Conservation (phyloP, 1,140 invertebrate species). For the Lineus longissimus region DNA sequence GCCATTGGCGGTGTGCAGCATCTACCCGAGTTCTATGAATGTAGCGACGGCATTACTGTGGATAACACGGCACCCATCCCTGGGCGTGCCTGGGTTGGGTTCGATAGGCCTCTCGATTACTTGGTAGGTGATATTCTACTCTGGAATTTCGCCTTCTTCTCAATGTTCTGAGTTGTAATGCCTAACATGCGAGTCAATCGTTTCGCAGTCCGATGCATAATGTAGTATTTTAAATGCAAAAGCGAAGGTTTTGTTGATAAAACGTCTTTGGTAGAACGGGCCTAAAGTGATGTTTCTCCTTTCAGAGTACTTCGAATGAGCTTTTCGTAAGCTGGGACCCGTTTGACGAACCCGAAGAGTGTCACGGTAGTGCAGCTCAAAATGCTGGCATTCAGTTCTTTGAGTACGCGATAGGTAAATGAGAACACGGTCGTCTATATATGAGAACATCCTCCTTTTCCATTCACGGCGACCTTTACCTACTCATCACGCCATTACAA, state of each 20-base stretch:
- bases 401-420: too few species aligned
- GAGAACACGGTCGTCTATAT: too few species aligned
- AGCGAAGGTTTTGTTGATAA: too few species aligned
- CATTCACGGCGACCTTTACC: too few species aligned
- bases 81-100: conserved; percentile 24
- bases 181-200: conserved; percentile 20
- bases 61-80: conserved; percentile 27
- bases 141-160: too few species aligned
- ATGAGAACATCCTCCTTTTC: too few species aligned
- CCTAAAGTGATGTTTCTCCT: conserved; percentile 15
- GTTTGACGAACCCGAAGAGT: too few species aligned
- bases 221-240: conserved; percentile 3
- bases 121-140: too few species aligned
- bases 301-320: conserved; percentile 19
- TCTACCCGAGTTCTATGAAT: conserved; percentile 20
- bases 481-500: too few species aligned
- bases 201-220: conserved; percentile 22
- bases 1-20: conserved; percentile 24
- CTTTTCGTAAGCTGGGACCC: conserved; percentile 6
- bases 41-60: conserved; percentile 33
- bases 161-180: conserved; percentile 14
- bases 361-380: too few species aligned
- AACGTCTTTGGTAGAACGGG: background rate
- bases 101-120: too few species aligned
- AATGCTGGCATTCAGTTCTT: too few species aligned